Base-by-base conservation (phyloP, 2,113 vertebrate genomes). In the Sprattus sprattus region DNA sequence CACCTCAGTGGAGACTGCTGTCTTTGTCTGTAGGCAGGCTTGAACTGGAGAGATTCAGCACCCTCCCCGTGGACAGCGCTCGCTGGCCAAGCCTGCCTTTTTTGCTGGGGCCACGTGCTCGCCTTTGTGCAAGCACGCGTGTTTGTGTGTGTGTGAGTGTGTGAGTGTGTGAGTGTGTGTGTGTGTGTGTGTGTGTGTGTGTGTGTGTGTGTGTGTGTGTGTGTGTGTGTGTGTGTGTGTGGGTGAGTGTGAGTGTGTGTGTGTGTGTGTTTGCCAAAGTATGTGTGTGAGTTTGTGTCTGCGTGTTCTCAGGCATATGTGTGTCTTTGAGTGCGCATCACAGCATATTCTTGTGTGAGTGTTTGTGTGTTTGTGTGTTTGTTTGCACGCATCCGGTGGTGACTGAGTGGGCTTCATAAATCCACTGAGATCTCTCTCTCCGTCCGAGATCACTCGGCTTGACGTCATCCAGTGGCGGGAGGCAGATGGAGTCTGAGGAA, bases 331-430 rank as follows among this genome's bases (percentile, higher is more conserved):
- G 20, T 64, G 57, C 4, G 2, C 25, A 71, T 71, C 3, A 20
- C 52, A 57, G 20, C 0, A 22, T 22, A 60, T 18, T 60, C 0
- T 13, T 13, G 25, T 71, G n/a, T 71, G 64, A 9, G 25, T 71
- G 64, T 25, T n/a, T 71, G 64, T 71, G 64, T 71, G 25, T 60
- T 25, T 71, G 64, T 71, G 28, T 71, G n/a, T 71, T 13, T 39
- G 28, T 78, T 28, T 78, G 28, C 71, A 39, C 28, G 54, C 54
- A 60, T 20, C 54, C 54, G 54, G 54, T 20, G 6, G 54, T 18
- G 54, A 71, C 32, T 45, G 84, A 83, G 87, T 83, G 84, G 87
- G 87, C 85, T 81, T 84, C 83, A 82, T 32, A 83, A 84, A 88
- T 84, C 32, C 82, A 85, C 67, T n/a, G 52, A 60, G 50, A 28